Percentiles rank a stretch among this genome's conserved stretches.
Evolutionary conservation across 2,797 vertebrate species (phyloP).

Genomic region (Aeoliscus strigatus): DNA sequence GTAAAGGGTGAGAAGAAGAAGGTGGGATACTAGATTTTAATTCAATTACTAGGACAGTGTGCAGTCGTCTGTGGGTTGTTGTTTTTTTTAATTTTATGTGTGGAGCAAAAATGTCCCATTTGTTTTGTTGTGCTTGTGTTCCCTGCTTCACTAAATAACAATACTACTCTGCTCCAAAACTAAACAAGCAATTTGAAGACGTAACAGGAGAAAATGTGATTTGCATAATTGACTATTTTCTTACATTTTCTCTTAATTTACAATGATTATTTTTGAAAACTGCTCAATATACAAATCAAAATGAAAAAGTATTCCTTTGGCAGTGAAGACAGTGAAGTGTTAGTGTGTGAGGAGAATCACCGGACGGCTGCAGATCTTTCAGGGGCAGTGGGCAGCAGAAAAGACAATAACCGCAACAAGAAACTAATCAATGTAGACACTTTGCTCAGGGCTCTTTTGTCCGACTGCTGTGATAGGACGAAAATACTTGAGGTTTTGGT

Average conservation of each 20-base stretch:
- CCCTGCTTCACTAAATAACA: too few species aligned
- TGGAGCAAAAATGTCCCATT: too few species aligned
- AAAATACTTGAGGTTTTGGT: conserved; percentile 61
- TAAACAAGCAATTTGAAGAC: not conserved
- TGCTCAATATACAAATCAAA: too few species aligned
- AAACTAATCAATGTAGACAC: conserved; percentile 53
- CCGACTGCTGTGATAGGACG: conserved; percentile 58
- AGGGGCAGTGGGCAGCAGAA: conserved; percentile 28
- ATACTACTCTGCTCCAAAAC: too few species aligned
- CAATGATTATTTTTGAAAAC: too few species aligned
- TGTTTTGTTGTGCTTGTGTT: conserved; percentile 6
- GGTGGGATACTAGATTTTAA: not conserved
- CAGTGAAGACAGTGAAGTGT: not conserved
- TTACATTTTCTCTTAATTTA: not conserved
- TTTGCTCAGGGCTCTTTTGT: conserved; percentile 51
- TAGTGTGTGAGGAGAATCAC: conserved; percentile 30
- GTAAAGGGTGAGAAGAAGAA: not conserved
- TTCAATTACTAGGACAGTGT: too few species aligned
- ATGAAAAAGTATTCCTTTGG: too few species aligned
- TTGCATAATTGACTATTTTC: not conserved
- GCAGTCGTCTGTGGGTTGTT: too few species aligned
- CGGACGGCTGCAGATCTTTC: conserved; percentile 43
- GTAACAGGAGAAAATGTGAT: conserved; percentile 2
- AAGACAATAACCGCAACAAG: conserved; percentile 41
- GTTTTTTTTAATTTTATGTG: too few species aligned